Evolutionary conservation across 2,888 invertebrate species (phyloP).

Genomic region (Phengaris alcon): DNA sequence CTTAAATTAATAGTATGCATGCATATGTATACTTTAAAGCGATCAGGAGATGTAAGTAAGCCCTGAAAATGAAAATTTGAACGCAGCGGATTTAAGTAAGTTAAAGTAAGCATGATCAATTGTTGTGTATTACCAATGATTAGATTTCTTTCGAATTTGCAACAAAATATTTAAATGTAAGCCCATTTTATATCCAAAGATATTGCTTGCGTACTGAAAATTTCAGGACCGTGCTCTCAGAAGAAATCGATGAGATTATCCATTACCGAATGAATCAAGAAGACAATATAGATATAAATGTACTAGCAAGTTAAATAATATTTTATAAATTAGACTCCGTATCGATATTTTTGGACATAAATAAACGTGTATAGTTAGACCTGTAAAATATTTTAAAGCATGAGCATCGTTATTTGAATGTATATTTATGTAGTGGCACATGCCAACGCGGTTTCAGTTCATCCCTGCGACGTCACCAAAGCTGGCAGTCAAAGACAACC

Average conservation of each 20-base stretch:
- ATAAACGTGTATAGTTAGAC: background rate
- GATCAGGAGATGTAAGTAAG: background rate
- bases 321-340: background rate
- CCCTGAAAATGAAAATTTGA: conserved; percentile 28
- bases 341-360: background rate
- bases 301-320: no score
- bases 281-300: background rate
- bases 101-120: conserved; percentile 29
- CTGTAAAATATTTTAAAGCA: conserved; percentile 14
- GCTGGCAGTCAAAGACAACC: conserved; percentile 82
- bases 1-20: conserved; percentile 42
- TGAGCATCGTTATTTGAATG: conserved; percentile 29
- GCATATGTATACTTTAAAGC: conserved; percentile 25
- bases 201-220: background rate
- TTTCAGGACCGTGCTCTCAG: background rate
- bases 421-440: conserved; percentile 54
- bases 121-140: conserved; percentile 13
- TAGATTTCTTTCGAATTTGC: background rate
- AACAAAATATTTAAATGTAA: background rate
- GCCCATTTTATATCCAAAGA: background rate
- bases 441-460: conserved; percentile 63
- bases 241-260: background rate
- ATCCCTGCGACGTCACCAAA: conserved; percentile 58
- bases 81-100: conserved; percentile 42
- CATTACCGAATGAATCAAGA: background rate